Percentiles rank a stretch among this genome's conserved stretches.
Evolutionary conservation across 2,113 vertebrate genomes (phyloP).

Genomic region (Lagopus leucura): DNA sequence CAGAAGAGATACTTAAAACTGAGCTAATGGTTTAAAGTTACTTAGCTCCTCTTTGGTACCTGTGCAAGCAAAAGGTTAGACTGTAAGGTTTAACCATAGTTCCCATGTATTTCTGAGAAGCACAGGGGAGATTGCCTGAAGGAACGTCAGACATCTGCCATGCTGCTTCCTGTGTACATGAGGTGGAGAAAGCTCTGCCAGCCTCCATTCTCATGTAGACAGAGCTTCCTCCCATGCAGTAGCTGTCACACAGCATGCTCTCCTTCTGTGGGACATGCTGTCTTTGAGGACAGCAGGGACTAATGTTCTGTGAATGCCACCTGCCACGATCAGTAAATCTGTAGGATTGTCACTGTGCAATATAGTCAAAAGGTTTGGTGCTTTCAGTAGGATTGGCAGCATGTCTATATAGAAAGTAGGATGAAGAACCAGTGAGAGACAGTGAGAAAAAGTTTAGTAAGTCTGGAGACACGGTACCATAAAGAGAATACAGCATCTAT

Average conservation of each 20-base stretch:
- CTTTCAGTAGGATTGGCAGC: neutral
- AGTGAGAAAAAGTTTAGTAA: neutral
- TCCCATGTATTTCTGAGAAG: neutral
- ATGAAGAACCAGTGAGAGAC: neutral
- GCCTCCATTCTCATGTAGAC: neutral
- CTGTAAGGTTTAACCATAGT: conserved; percentile 25
- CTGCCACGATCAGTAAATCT: rapidly evolving
- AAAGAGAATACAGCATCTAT: neutral
- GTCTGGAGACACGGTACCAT: neutral
- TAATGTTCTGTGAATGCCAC: neutral
- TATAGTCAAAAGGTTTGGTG: neutral
- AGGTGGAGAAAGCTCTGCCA: neutral
- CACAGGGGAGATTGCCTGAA: neutral
- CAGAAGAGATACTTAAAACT: neutral
- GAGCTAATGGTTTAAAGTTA: conserved; percentile 2
- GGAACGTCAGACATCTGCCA: neutral
- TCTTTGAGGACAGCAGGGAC: neutral
- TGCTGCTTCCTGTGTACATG: neutral
- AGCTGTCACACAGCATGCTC: neutral
- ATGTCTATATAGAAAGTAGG: neutral
- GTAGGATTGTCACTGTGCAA: neutral
- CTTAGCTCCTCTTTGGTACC: neutral
- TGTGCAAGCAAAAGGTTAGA: neutral
- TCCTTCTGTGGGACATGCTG: neutral
- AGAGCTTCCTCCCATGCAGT: neutral